Evolutionary conservation across 30 jellyfish, hydroid and myxozoan species (phyloP).

Genomic region (Aurelia coerulea): DNA sequence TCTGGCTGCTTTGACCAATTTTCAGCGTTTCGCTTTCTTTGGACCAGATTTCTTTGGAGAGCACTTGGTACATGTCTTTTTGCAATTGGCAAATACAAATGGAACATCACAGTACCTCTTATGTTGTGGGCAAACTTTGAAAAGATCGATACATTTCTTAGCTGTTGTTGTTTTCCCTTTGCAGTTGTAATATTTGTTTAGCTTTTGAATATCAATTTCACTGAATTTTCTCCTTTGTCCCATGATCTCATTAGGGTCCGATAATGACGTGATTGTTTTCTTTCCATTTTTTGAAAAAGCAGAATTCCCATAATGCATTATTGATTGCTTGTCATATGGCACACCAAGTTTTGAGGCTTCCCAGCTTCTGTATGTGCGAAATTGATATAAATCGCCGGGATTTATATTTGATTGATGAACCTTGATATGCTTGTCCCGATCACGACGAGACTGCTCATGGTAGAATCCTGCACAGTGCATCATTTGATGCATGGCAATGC

Average conservation of each 20-base stretch:
- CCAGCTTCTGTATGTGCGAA: conserved; percentile 80
- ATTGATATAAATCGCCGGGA: conserved; percentile 65
- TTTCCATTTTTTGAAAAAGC: not conserved
- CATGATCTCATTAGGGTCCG: too few species aligned
- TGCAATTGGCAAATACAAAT: too few species aligned
- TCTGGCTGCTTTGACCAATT: too few species aligned
- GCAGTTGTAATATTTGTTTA: conserved; percentile 7
- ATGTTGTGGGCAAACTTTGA: too few species aligned
- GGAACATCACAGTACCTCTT: too few species aligned
- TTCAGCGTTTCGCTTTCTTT: not conserved
- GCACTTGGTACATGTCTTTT: too few species aligned
- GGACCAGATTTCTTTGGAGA: too few species aligned
- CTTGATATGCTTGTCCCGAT: conserved; percentile 31
- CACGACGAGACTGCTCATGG: conserved; percentile 67
- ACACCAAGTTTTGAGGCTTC: conserved; percentile 82
- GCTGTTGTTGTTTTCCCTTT: not conserved
- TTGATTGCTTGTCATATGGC: conserved; percentile 76
- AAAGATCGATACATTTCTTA: not conserved
- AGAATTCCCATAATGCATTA: conserved; percentile 95
- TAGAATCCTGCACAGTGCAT: conserved; percentile 80
- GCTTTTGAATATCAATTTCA: conserved; percentile 15
- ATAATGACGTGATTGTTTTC: too few species aligned
- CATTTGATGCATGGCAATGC: conserved; percentile 90
- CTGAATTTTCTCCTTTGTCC: too few species aligned
- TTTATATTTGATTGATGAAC: conserved; percentile 20